A percentile compares a stretch with the other conserved stretches of the same genome.
These are phyloP conservation scores for Sinocyclocheilus anshuiensis DNA, from an alignment of 2,113 vertebrate genomes.

Conservation along the genomic window DNA sequence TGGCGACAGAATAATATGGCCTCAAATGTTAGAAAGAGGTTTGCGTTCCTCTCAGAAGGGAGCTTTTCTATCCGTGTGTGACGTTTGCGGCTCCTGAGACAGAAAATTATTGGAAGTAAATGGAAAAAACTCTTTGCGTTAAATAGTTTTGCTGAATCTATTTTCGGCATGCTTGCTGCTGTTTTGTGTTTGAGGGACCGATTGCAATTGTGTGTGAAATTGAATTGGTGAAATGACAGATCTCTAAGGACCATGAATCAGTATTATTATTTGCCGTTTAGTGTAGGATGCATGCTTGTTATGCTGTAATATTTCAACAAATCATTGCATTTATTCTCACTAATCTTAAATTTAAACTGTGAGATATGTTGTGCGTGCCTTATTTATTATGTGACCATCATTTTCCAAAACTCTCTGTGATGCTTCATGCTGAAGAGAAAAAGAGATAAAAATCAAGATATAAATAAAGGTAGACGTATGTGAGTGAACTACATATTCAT, in stretches of 20 bases:
- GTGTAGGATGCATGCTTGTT: background rate
- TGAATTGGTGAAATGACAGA: constrained; percentile 22
- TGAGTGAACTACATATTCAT: no score
- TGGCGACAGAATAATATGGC: constrained; percentile 49
- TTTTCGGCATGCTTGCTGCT: constrained; percentile 19
- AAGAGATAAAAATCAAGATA: no score
- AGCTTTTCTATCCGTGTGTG: constrained; percentile 23
- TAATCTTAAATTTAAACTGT: background rate
- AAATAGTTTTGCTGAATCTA: constrained; percentile 19
- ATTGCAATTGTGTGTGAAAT: constrained; percentile 34
- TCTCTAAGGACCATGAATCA: background rate
- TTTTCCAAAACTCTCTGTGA: no score
- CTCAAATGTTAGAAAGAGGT: constrained; percentile 47
- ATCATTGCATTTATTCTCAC: background rate
- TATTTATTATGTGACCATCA: background rate
- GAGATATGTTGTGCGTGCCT: background rate
- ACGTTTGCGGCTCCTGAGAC: constrained; percentile 14
- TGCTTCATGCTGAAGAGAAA: no score
- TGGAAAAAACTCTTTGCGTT: constrained; percentile 26
- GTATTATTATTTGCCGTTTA: background rate
- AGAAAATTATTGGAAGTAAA: constrained; percentile 11
- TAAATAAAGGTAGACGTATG: no score
- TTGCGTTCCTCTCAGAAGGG: constrained; percentile 36
- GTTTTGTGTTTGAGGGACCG: constrained; percentile 29
- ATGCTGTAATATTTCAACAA: background rate